A percentile compares a stretch with the other conserved stretches of the same genome.
Conservation (phyloP, 2,113 vertebrate genomes). For the Pseudorectes ferrugineus region DNA sequence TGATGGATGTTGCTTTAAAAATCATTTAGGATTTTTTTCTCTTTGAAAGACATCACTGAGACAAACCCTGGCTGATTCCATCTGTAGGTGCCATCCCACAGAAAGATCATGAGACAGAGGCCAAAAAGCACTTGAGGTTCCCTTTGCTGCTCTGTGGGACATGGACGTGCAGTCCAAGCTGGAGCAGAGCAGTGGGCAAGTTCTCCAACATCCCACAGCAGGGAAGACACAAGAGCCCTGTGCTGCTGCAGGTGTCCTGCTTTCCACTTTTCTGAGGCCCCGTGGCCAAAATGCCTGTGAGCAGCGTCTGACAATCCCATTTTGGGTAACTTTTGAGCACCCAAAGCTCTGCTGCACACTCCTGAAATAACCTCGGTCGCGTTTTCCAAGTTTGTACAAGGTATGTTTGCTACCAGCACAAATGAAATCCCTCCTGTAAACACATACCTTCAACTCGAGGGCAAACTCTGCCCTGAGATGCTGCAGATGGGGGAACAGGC, state of each 20-base stretch:
- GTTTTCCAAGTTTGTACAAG: constrained; percentile 35
- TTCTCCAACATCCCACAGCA: not conserved
- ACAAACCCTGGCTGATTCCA: not conserved
- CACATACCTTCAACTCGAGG: not conserved
- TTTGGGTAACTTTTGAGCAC: not conserved
- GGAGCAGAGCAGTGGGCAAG: not conserved
- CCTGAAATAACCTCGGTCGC: not conserved
- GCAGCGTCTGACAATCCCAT: not conserved
- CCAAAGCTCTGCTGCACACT: fast-evolving
- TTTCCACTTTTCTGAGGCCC: not conserved
- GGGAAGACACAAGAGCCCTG: not conserved
- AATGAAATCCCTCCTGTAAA: not conserved
- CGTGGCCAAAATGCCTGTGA: not conserved
- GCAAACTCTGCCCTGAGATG: not conserved
- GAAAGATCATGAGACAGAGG: not conserved
- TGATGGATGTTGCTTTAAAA: not conserved
- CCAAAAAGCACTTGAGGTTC: not conserved
- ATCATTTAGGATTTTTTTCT: not conserved
- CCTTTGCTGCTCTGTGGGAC: not conserved
- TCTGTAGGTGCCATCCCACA: not conserved
- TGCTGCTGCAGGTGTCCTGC: not conserved
- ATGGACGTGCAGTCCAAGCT: fast-evolving
- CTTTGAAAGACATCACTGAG: not conserved
- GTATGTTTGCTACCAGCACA: not conserved
- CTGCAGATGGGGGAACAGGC: not conserved